Base-by-base conservation (phyloP, 2,888 invertebrate species). In the Drosophila mettleri region DNA sequence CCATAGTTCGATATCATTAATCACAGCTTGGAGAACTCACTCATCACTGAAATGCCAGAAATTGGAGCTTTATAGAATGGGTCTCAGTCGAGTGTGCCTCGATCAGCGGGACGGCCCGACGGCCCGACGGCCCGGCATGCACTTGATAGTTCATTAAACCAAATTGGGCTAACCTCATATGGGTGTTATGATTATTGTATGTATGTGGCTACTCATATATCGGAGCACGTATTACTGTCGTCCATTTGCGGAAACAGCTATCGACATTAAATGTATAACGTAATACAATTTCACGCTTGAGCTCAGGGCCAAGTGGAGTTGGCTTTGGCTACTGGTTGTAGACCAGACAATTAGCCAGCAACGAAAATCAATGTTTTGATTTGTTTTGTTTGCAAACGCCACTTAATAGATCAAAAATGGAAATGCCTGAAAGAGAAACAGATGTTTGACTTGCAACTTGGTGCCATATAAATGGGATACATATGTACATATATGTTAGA, bases 221-320 rank as follows among this genome's bases (percentile, higher is more conserved):
- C 72, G 51, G 22, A 62, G 76, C 74, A 74, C 74, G 77, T 76
- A 68, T 51, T 63, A 43, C 45, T 46, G 41, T 63, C 41, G 51
- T 54, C 38, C 65, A 48, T 74, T 74, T 78, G 78, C 78, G 78
- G 78, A 79, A 79, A 78, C 78, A 59, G 57, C 62, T 61, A 80
- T 69, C 66, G 73, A 63, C 62, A 67, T 69, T 57, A 64, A 49
- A 41, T 31, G 34, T 65, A 57, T 65, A 73, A 48, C 65, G 69
- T 76, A 74, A 80, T 74, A 74, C 78, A 74, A 80, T 79, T 79
- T 80, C 78, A 80, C 70, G 78, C 78, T 69, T 39, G 18, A 66
- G 63, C 59, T 65, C 68, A 78, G 74, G 78, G 78, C 74, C 78
- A 80, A 79, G 72, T 57, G 22, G 57, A 18, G 38, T 54, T 58